Evolutionary conservation across 2,797 vertebrate species (phyloP).

Genomic region (Sardinella longiceps): DNA sequence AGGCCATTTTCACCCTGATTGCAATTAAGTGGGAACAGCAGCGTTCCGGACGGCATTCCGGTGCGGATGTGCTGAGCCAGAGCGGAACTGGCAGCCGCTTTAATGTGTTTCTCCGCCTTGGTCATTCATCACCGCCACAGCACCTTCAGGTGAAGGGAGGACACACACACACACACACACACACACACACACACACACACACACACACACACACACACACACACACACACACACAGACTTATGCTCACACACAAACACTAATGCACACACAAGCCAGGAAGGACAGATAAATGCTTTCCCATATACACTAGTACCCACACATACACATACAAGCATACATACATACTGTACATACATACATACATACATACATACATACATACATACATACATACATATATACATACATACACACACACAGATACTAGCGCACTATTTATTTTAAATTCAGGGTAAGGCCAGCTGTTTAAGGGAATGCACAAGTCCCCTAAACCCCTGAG

Average conservation of each 20-base stretch:
- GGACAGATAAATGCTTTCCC: not conserved
- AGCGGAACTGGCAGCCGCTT: conserved; percentile 70
- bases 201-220: conserved; percentile 49
- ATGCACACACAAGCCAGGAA: conserved; percentile 31
- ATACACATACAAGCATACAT: conserved; percentile 17
- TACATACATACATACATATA: not conserved
- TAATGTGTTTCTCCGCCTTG: conserved; percentile 64
- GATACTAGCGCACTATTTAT: not conserved
- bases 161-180: conserved; percentile 41
- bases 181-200: conserved; percentile 35
- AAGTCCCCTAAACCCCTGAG: not conserved
- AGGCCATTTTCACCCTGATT: conserved; percentile 61
- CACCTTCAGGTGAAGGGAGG: conserved; percentile 15
- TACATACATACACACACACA: not conserved
- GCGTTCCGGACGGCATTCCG: conserved; percentile 58
- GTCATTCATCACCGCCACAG: conserved; percentile 63
- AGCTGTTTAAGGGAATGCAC: not conserved
- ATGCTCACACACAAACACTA: not conserved
- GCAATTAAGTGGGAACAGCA: conserved; percentile 66
- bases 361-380: not conserved
- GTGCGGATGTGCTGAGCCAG: conserved; percentile 63
- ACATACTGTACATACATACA: not conserved
- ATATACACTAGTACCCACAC: not conserved
- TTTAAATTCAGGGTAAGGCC: not conserved
- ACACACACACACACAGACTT: not conserved